Percentiles rank a stretch among this genome's conserved stretches.
These are phyloP conservation scores for Pissodes strobi DNA, from an alignment of 1,140 invertebrate genomes.

Conservation along the genomic window DNA sequence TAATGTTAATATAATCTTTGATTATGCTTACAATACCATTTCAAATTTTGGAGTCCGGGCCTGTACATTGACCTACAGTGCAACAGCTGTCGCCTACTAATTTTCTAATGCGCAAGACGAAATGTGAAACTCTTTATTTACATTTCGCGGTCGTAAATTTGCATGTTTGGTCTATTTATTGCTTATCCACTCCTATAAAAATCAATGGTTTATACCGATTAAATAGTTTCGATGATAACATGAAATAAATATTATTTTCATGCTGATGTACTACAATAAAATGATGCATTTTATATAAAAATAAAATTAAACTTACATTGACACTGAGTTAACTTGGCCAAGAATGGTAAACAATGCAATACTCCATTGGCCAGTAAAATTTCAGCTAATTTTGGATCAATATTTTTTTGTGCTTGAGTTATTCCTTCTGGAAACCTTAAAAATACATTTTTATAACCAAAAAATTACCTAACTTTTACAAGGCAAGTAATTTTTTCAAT, in stretches of 20 bases:
- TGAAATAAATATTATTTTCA: not conserved
- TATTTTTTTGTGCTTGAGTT: conserved; percentile 62
- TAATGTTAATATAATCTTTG: no score
- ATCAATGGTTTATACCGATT: no score
- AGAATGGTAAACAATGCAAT: conserved; percentile 77
- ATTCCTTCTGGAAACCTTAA: conserved; percentile 65
- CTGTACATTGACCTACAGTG: no score
- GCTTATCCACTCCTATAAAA: no score
- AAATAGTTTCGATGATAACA: not conserved
- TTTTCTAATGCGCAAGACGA: no score
- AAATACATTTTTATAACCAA: not conserved
- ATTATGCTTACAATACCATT: no score
- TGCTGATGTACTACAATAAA: not conserved
- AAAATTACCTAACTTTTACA: no score
- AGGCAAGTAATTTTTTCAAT: not conserved
- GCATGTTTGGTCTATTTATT: no score
- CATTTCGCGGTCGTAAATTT: no score
- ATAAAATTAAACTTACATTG: conserved; percentile 51
- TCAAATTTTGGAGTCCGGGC: no score
- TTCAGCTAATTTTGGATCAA: conserved; percentile 73
- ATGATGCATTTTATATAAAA: not conserved
- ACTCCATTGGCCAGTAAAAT: conserved; percentile 73
- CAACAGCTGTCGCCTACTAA: no score
- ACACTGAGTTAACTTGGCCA: conserved; percentile 67
- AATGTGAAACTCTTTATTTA: no score